Evolutionary conservation across 2,888 invertebrate species (phyloP).

Genomic region (Aporophyla nigra): DNA sequence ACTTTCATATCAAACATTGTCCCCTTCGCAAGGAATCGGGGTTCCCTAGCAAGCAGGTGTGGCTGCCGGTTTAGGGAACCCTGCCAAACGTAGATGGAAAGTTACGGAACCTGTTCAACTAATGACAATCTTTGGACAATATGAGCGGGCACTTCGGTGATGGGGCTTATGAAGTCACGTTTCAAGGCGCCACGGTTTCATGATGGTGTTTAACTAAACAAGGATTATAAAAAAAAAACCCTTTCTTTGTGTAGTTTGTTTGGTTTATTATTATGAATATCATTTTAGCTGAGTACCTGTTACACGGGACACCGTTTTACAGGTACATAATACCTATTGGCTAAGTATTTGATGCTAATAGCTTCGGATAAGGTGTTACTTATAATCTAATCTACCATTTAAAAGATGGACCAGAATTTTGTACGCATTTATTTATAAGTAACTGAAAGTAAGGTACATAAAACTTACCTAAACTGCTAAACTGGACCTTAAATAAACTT

Average conservation of each 20-base stretch:
- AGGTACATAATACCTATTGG: no score
- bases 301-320: no score
- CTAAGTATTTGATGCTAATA: no score
- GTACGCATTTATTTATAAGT: neutral
- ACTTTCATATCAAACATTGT: slow-evolving; percentile 60
- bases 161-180: slow-evolving; percentile 8
- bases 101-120: slow-evolving; percentile 79
- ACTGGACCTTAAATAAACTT: neutral
- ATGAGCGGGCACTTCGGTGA: slow-evolving; percentile 54
- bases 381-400: neutral
- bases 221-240: neutral
- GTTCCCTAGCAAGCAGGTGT: slow-evolving; percentile 81
- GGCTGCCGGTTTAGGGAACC: slow-evolving; percentile 75
- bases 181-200: slow-evolving; percentile 5
- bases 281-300: neutral
- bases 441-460: no score
- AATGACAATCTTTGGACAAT: slow-evolving; percentile 65
- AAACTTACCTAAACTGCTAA: no score
- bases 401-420: neutral
- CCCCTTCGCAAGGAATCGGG: slow-evolving; percentile 72
- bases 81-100: slow-evolving; percentile 77
- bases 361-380: neutral
- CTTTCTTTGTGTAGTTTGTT: neutral
- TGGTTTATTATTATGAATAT: slow-evolving; percentile 13
- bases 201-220: slow-evolving; percentile 24